Evolutionary conservation across 2,888 invertebrate genomes (phyloP).

Genomic region (Caradrina kadenii): DNA sequence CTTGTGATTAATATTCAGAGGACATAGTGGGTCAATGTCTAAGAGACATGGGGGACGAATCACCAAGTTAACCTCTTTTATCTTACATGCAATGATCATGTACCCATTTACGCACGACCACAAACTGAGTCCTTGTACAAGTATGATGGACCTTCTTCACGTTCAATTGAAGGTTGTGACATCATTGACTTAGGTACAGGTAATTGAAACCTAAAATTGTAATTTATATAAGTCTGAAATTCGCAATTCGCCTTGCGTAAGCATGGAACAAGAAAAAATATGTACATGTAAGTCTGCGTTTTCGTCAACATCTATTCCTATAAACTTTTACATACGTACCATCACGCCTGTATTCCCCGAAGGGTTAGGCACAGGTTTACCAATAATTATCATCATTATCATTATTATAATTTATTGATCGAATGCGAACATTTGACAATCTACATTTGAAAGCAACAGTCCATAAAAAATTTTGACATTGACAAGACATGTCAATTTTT

Average conservation of each 20-base stretch:
- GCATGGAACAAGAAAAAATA: no score
- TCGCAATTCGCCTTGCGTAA: no score
- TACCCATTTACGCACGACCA: slow-evolving; percentile 52
- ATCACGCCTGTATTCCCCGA: no score
- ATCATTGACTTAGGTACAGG: no score
- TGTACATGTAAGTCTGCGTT: no score
- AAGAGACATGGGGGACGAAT: slow-evolving; percentile 68
- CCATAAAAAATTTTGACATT: background rate
- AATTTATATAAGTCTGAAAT: no score
- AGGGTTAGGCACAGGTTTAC: no score
- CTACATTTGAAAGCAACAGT: slow-evolving; percentile 34
- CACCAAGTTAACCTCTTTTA: slow-evolving; percentile 56
- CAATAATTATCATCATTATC: slow-evolving; percentile 1
- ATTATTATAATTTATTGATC: slow-evolving; percentile 5
- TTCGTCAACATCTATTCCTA: no score
- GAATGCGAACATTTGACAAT: slow-evolving; percentile 31
- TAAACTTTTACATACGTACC: no score
- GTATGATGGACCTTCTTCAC: slow-evolving; percentile 38
- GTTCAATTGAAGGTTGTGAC: slow-evolving; percentile 11
- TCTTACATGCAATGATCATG: slow-evolving; percentile 40
- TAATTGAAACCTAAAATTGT: no score
- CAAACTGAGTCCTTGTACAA: slow-evolving; percentile 46
- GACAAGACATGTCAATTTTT: slow-evolving; percentile 33
- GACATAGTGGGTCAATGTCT: slow-evolving; percentile 79
- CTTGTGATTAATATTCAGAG: slow-evolving; percentile 75